phyloP scores from a whole-genome alignment of 1,140 invertebrate genomes.

The Atta colombica region DNA sequence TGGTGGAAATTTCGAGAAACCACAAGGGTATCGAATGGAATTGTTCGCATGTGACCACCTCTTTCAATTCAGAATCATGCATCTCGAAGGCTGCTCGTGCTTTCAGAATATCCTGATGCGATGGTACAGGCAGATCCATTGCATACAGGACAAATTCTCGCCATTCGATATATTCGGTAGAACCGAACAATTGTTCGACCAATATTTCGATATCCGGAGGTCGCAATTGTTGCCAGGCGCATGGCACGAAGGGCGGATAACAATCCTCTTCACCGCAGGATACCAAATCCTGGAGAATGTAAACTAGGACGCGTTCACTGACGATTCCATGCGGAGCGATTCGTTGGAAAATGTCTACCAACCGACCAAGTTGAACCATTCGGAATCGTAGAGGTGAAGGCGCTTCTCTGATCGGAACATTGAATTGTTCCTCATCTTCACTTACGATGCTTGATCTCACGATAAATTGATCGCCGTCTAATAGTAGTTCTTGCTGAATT shows the following conservation, averaged over 20 bases:
- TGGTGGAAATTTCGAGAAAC: slow-evolving; percentile 81
- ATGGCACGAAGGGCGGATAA: slow-evolving; percentile 84
- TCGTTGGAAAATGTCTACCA: slow-evolving; percentile 86
- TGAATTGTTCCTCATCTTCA: slow-evolving; percentile 69
- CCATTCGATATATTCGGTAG: slow-evolving; percentile 87
- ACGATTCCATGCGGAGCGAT: slow-evolving; percentile 87
- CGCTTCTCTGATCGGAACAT: slow-evolving; percentile 71
- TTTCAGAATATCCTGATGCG: slow-evolving; percentile 85
- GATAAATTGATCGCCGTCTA: slow-evolving; percentile 85
- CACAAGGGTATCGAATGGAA: slow-evolving; percentile 85
- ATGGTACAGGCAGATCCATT: slow-evolving; percentile 86
- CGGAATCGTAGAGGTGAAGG: slow-evolving; percentile 82
- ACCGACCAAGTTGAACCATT: slow-evolving; percentile 85
- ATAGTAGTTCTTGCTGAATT: slow-evolving; percentile 84
- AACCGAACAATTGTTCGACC: slow-evolving; percentile 85
- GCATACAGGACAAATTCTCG: slow-evolving; percentile 89
- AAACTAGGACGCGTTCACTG: slow-evolving; percentile 86
- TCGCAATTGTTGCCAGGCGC: slow-evolving; percentile 86
- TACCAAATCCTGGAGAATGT: slow-evolving; percentile 87
- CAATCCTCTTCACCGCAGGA: slow-evolving; percentile 84
- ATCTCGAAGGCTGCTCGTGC: slow-evolving; percentile 84
- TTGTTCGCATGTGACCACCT: slow-evolving; percentile 82
- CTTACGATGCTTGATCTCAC: slow-evolving; percentile 83
- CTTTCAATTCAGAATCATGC: slow-evolving; percentile 83
- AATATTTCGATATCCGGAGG: slow-evolving; percentile 85